Base-by-base conservation (phyloP, 2,797 vertebrate genomes). In the Typhlichthys subterraneus region DNA sequence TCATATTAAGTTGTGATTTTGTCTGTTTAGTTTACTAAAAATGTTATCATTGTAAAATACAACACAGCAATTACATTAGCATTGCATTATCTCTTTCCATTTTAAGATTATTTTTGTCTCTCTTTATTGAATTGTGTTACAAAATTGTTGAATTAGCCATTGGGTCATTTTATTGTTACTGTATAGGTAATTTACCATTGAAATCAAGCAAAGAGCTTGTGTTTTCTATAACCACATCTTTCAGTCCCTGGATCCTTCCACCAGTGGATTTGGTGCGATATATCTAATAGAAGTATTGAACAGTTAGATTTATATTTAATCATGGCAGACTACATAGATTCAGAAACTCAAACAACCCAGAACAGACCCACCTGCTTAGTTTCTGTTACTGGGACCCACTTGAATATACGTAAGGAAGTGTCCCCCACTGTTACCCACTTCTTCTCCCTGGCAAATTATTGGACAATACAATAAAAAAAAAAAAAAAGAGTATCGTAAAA, bases 391-490 rank as follows among this genome's bases (percentile, higher is more conserved):
- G 97, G 97, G 64, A 99, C 97, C 97, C 97, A 98, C 83, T 99
- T 98, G 90, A 96, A 99, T 90, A 99, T 98, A 77, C 95, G 92
- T 76, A 99, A 89, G 14, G 97, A 99, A 0, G 97, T 99, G 85
- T 99, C 97, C 6, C 97, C 97, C 45, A 99, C 97, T 11, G 97
- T 98, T 80, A 98, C 97, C 97, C 97, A 99, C 81, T 99, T 98
- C 89, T 99, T 99, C 92, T 98, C 97, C 97, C 97, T 99, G 83
- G 73, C 82, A 12, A 63, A 13, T 66, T 53, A 81, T 57, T 0
- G 53, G 45, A 14, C 38, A 60, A 67, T 62, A 57, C 38, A 33
- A 10, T 12, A n/a, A n/a, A n/a, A n/a, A 13, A 54, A 29, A 54
- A 17, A 23, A 23, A 54, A 17, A 23, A 23, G 2, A 12, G 29